Conservation (phyloP, 2,797 vertebrate genomes). For the Schizopygopsis pylzovi region DNA sequence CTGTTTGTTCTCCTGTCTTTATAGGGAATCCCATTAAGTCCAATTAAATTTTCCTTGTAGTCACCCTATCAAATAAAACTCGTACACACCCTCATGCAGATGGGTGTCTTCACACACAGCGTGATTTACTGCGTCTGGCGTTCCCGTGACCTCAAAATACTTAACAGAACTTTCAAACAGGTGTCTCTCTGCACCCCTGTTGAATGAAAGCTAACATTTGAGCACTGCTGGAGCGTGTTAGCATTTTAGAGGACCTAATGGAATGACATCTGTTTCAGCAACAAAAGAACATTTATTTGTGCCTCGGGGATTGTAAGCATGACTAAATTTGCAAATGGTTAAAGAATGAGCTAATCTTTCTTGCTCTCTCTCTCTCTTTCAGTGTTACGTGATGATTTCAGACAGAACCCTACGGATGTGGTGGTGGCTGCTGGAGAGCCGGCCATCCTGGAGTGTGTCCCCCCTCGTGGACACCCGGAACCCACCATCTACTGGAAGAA, state of each 20-base stretch:
- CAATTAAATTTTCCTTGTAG: constrained; percentile 75
- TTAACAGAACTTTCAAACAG: constrained; percentile 14
- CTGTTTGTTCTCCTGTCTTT: constrained; percentile 77
- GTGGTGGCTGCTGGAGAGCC: constrained; percentile 97
- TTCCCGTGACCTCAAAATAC: constrained; percentile 28
- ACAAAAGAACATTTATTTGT: constrained; percentile 40
- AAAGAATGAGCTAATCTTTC: constrained; percentile 7
- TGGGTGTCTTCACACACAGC: constrained; percentile 6
- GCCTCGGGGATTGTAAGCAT: constrained; percentile 31
- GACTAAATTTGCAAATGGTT: constrained; percentile 9
- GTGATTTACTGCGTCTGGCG: constrained; percentile 35
- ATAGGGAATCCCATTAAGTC: constrained; percentile 76
- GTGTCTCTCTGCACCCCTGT: constrained; percentile 1
- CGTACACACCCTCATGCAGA: constrained; percentile 36
- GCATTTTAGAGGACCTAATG: constrained; percentile 6
- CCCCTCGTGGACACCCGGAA: constrained; percentile 95
- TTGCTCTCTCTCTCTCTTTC: constrained; percentile 18
- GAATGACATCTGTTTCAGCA: constrained; percentile 46
- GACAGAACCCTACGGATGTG: constrained; percentile 95
- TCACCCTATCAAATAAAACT: constrained; percentile 68
- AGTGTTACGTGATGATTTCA: constrained; percentile 98
- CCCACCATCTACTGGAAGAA: constrained; percentile 99
- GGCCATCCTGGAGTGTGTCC: constrained; percentile 95
- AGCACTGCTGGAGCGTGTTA: constrained; percentile 8
- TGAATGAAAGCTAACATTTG: not conserved